Conservation (phyloP, 1,140 invertebrate genomes). For the Lerema accius region DNA sequence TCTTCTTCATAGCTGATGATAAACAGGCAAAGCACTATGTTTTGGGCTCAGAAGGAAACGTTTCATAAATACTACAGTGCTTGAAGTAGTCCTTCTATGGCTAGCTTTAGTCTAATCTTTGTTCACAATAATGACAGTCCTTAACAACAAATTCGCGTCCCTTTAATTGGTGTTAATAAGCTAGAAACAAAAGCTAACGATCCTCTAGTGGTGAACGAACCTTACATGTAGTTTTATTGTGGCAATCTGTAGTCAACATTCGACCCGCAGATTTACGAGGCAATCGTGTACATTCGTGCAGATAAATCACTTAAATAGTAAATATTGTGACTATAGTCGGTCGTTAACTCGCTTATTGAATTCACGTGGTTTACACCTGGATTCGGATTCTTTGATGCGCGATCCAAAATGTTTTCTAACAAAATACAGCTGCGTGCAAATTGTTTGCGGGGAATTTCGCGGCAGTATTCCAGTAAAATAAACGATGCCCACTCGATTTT, state of each 20-base stretch:
- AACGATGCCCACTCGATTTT: not conserved
- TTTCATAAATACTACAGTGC: too few relatives aligned
- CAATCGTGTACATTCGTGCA: constrained; percentile 30
- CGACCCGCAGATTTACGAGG: constrained; percentile 38
- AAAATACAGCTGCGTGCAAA: constrained; percentile 11
- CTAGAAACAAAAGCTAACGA: not conserved
- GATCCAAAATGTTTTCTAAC: constrained; percentile 7
- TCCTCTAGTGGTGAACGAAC: not conserved
- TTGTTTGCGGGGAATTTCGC: not conserved
- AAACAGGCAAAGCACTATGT: too few relatives aligned
- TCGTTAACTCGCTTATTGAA: constrained; percentile 28
- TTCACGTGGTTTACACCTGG: constrained; percentile 30
- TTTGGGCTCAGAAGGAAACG: too few relatives aligned
- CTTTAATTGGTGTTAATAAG: too few relatives aligned
- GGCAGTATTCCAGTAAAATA: not conserved
- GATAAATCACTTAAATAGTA: constrained; percentile 41
- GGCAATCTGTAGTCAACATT: constrained; percentile 28
- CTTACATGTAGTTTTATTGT: constrained; percentile 32
- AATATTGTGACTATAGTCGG: constrained; percentile 43
- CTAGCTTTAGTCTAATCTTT: too few relatives aligned
- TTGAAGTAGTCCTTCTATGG: too few relatives aligned
- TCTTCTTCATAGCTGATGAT: too few relatives aligned
- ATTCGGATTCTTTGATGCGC: constrained; percentile 12
- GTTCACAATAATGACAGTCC: too few relatives aligned
- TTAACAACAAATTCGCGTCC: too few relatives aligned